Percentiles rank a stretch among this genome's conserved stretches.
These are phyloP conservation scores for Umimayanthus kanabou DNA, from an alignment of 92 coral and sea anemone genomes.

Conservation along the genomic window DNA sequence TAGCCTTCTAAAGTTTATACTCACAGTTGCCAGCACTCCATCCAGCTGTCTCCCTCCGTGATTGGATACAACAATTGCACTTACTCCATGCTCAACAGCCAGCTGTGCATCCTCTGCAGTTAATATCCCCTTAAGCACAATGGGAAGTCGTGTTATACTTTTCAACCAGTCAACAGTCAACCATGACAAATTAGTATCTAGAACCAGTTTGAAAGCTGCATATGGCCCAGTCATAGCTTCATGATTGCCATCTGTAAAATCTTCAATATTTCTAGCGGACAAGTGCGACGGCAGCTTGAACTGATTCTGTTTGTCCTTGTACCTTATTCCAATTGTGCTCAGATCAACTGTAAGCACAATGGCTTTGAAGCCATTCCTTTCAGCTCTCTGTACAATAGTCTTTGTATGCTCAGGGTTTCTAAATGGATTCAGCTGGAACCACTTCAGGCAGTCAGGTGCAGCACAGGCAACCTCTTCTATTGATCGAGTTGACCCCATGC, in stretches of 20 bases:
- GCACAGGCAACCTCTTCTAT: conserved; percentile 60
- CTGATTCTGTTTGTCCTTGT: conserved; percentile 4
- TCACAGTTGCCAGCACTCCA: conserved; percentile 73
- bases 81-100: conserved; percentile 73
- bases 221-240: background rate
- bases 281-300: conserved; percentile 13
- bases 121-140: conserved; percentile 70
- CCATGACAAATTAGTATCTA: conserved; percentile 40
- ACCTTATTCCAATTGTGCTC: conserved; percentile 32
- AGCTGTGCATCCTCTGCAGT: conserved; percentile 81
- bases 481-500: conserved; percentile 41
- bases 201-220: background rate
- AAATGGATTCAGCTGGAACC: conserved; percentile 52
- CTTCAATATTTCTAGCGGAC: background rate
- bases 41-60: conserved; percentile 85
- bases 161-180: conserved; percentile 54
- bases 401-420: conserved; percentile 22
- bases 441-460: conserved; percentile 49
- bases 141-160: conserved; percentile 57
- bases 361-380: conserved; percentile 68
- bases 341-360: conserved; percentile 69
- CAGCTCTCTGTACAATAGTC: conserved; percentile 49
- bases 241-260: background rate
- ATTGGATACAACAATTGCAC: conserved; percentile 80
- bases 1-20: too few relatives aligned